A percentile compares a stretch with the other conserved stretches of the same genome.
phyloP scores from a whole-genome alignment of 2,888 invertebrate species.

The Ecliptopera silaceata region DNA sequence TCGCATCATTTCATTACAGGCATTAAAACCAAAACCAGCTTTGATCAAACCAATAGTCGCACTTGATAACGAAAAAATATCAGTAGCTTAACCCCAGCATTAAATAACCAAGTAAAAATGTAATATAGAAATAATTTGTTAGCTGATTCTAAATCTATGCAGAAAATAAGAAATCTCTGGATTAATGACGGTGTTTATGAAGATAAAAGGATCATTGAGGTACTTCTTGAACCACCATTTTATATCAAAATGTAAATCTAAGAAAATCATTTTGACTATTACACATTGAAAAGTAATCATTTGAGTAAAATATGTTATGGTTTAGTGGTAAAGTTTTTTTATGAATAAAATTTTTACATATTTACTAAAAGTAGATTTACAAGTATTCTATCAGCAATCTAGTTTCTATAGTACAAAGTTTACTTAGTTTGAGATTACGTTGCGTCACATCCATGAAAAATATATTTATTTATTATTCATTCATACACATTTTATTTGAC shows the following conservation, averaged over 20 bases:
- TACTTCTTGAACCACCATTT: not conserved
- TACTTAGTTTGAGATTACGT: too few species aligned
- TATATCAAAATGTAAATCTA: not conserved
- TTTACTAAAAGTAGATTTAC: too few species aligned
- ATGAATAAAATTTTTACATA: too few species aligned
- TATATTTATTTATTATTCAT: too few species aligned
- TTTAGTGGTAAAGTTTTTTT: too few species aligned
- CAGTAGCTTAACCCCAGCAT: not conserved
- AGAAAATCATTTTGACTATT: not conserved
- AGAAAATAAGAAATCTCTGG: conserved; percentile 8
- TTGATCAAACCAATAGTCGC: not conserved
- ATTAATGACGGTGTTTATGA: not conserved
- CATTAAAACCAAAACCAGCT: not conserved
- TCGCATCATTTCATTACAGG: conserved; percentile 15
- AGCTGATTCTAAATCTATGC: conserved; percentile 6
- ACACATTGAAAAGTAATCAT: too few species aligned
- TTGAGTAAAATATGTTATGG: too few species aligned
- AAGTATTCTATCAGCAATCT: too few species aligned
- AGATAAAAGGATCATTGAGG: not conserved
- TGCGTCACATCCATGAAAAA: too few species aligned
- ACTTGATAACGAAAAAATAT: conserved; percentile 3
- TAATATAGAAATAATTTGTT: conserved; percentile 5
- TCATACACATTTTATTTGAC: too few species aligned
- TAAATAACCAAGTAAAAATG: conserved; percentile 2
- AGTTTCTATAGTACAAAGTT: too few species aligned